Percentiles rank a stretch among this genome's conserved stretches.
Evolutionary conservation across 2,888 invertebrate genomes (phyloP).

Genomic region (Zeuzera pyrina): DNA sequence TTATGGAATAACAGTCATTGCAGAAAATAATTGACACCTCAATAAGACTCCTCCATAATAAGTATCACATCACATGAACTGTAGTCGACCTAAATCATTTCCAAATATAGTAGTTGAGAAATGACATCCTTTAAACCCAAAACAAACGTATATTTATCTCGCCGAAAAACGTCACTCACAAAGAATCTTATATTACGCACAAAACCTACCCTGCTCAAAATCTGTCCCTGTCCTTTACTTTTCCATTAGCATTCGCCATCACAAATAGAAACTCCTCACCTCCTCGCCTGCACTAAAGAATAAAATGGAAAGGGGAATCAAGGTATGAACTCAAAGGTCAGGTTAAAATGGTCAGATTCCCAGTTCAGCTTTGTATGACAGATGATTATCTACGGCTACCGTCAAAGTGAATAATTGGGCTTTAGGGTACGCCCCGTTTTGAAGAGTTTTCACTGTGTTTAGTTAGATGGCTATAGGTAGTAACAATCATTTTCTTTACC

Average conservation of each 20-base stretch:
- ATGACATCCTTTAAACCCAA: too few relatives aligned
- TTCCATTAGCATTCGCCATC: conserved; percentile 35
- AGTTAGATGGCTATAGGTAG: not conserved
- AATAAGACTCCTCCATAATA: too few relatives aligned
- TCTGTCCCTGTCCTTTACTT: conserved; percentile 42
- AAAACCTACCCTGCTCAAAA: conserved; percentile 50
- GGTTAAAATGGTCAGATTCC: conserved; percentile 33
- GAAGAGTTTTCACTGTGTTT: not conserved
- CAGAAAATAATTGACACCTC: too few relatives aligned
- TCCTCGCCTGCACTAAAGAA: conserved; percentile 12
- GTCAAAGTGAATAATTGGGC: conserved; percentile 72
- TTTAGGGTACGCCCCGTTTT: conserved; percentile 37
- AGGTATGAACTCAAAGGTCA: conserved; percentile 29
- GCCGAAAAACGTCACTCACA: conserved; percentile 41
- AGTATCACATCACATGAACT: too few relatives aligned
- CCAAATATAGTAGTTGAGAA: too few relatives aligned
- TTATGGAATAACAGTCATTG: too few relatives aligned
- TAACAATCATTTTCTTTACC: too few relatives aligned
- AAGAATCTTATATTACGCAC: conserved; percentile 52
- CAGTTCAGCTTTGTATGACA: conserved; percentile 58
- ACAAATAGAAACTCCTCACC: conserved; percentile 19
- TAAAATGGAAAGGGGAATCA: conserved; percentile 16
- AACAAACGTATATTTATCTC: too few relatives aligned
- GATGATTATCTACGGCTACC: conserved; percentile 67
- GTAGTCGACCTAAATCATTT: too few relatives aligned